Conservation (phyloP, 2,888 invertebrate genomes). For the Physocephala rufipes region DNA sequence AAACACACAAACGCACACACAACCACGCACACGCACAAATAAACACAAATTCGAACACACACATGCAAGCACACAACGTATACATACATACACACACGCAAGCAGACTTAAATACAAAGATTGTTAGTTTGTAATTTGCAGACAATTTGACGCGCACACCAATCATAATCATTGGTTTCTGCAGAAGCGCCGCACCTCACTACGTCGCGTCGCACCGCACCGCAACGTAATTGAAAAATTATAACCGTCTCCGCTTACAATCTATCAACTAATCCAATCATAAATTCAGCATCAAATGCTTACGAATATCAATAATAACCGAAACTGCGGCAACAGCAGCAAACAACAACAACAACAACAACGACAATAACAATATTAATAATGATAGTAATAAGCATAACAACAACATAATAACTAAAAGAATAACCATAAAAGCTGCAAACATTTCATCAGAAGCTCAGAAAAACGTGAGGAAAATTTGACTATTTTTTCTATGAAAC, state of each 20-base stretch:
- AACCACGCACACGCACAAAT: too few species aligned
- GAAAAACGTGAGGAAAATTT: background rate
- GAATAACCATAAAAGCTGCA: background rate
- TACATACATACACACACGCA: background rate
- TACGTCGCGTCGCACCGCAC: background rate
- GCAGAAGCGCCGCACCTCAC: too few species aligned
- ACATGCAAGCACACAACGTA: too few species aligned
- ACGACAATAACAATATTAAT: conserved; percentile 38
- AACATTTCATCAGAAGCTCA: background rate
- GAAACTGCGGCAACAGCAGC: conserved; percentile 45
- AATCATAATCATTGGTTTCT: too few species aligned
- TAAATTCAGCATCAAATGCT: conserved; percentile 46
- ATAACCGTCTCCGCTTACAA: background rate
- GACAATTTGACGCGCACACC: conserved; percentile 13
- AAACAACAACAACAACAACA: conserved; percentile 36
- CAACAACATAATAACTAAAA: background rate
- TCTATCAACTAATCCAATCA: conserved; percentile 4
- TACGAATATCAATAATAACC: conserved; percentile 50
- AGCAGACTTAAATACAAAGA: background rate
- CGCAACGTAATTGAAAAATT: conserved; percentile 2
- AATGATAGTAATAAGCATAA: background rate
- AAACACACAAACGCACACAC: conserved; percentile 27
- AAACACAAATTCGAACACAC: too few species aligned
- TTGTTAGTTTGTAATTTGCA: background rate
- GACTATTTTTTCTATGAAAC: background rate